Conservation (phyloP, 2,797 vertebrate genomes). For the Galagoides demidoff region DNA sequence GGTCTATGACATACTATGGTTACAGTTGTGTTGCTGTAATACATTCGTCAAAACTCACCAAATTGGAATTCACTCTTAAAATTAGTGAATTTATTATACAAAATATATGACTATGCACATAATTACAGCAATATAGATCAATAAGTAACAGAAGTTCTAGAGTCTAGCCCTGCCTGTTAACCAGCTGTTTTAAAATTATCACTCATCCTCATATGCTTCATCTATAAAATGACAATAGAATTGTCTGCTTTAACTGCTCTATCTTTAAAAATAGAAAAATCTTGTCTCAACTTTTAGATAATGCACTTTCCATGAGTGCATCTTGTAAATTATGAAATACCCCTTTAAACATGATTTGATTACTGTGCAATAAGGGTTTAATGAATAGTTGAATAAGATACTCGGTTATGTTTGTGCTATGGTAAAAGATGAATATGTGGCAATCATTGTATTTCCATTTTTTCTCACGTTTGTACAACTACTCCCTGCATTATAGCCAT, state of each 20-base stretch:
- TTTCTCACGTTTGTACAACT: constrained; percentile 4
- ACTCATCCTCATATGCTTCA: neutral
- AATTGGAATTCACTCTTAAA: neutral
- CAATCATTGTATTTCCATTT: neutral
- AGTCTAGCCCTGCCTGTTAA: neutral
- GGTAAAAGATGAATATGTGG: neutral
- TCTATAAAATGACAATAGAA: neutral
- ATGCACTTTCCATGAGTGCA: neutral
- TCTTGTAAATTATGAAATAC: neutral
- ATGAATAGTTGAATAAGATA: neutral
- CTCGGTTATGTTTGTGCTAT: neutral
- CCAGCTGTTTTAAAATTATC: neutral
- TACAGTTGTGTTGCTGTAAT: neutral
- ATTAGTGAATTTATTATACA: neutral
- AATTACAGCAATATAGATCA: neutral
- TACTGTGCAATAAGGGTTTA: neutral
- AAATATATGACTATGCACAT: neutral
- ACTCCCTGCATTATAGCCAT: neutral
- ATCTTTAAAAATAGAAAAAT: neutral
- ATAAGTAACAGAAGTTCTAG: neutral
- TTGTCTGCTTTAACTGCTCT: neutral
- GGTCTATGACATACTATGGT: neutral
- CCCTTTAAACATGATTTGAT: neutral
- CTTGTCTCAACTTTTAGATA: neutral
- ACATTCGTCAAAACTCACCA: neutral